These are phyloP conservation scores for Folsomia candida DNA, from an alignment of 2,888 invertebrate genomes.

Conservation along the genomic window DNA sequence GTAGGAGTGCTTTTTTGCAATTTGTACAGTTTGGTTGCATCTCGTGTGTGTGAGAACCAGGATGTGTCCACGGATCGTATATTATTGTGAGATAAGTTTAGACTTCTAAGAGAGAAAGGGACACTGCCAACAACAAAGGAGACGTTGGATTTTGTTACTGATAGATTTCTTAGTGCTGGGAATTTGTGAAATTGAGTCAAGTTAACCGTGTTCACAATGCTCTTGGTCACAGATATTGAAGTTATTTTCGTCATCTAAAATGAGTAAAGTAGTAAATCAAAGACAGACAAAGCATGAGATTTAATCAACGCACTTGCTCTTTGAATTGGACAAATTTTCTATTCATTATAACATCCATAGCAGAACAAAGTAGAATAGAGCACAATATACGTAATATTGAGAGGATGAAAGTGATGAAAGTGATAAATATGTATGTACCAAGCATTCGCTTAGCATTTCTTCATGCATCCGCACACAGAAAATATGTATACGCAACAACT, in stretches of 20 bases:
- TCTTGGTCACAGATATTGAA: background rate
- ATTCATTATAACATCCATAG: too few species aligned
- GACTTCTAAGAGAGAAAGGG: background rate
- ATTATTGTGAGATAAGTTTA: background rate
- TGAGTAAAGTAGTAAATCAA: background rate
- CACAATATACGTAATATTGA: too few species aligned
- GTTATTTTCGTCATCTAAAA: background rate
- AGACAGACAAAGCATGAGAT: background rate
- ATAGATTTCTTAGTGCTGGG: constrained; percentile 23
- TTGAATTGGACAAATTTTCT: too few species aligned
- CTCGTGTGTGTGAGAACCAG: too few species aligned
- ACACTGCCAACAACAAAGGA: background rate
- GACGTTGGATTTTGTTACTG: constrained; percentile 22
- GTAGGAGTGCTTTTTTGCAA: too few species aligned
- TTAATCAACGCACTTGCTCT: too few species aligned
- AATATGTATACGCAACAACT: background rate
- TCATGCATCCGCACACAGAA: too few species aligned
- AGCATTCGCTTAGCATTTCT: too few species aligned
- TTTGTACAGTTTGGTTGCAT: too few species aligned
- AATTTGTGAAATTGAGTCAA: constrained; percentile 24
- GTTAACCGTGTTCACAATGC: constrained; percentile 25
- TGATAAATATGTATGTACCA: too few species aligned
- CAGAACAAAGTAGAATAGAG: too few species aligned
- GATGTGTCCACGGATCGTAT: background rate
- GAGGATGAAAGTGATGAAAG: too few species aligned